Evolutionary conservation across 1,140 invertebrate species (phyloP).

Genomic region (Trachymyrmex cornetzi): DNA sequence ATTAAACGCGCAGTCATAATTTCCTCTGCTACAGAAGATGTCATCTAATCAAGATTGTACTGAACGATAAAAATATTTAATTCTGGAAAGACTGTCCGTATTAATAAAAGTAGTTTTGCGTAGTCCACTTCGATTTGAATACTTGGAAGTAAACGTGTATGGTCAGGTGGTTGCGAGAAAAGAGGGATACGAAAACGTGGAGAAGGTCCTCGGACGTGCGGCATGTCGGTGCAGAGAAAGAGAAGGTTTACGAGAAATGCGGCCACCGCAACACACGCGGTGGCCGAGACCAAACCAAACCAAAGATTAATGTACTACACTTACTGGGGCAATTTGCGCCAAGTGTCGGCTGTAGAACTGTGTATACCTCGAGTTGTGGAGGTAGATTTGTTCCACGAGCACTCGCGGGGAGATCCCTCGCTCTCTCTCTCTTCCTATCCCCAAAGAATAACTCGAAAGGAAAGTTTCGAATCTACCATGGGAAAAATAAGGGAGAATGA

Average conservation of each 20-base stretch:
- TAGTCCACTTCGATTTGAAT: conserved; percentile 24
- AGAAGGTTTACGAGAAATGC: conserved; percentile 80
- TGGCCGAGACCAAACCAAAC: conserved; percentile 82
- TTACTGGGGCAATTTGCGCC: conserved; percentile 86
- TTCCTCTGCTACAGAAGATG: background rate
- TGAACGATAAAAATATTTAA: background rate
- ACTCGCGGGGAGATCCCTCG: conserved; percentile 62
- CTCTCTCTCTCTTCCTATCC: conserved; percentile 62
- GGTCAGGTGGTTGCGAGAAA: conserved; percentile 43
- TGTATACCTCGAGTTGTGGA: conserved; percentile 70
- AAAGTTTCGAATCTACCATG: conserved; percentile 35
- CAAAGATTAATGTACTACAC: conserved; percentile 87
- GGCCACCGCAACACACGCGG: conserved; percentile 81
- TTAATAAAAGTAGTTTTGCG: conserved; percentile 14
- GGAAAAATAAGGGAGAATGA: conserved; percentile 1
- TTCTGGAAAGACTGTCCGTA: background rate
- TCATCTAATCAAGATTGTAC: background rate
- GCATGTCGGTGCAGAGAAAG: conserved; percentile 67
- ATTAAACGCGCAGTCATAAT: background rate
- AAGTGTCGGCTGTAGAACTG: conserved; percentile 80
- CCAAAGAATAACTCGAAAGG: conserved; percentile 51
- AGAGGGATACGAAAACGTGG: conserved; percentile 68
- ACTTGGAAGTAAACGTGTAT: conserved; percentile 26
- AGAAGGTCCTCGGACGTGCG: conserved; percentile 71
- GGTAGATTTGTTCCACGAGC: conserved; percentile 75